Evolutionary conservation across 1,140 invertebrate species (phyloP).

Genomic region (Achatina immaculata): DNA sequence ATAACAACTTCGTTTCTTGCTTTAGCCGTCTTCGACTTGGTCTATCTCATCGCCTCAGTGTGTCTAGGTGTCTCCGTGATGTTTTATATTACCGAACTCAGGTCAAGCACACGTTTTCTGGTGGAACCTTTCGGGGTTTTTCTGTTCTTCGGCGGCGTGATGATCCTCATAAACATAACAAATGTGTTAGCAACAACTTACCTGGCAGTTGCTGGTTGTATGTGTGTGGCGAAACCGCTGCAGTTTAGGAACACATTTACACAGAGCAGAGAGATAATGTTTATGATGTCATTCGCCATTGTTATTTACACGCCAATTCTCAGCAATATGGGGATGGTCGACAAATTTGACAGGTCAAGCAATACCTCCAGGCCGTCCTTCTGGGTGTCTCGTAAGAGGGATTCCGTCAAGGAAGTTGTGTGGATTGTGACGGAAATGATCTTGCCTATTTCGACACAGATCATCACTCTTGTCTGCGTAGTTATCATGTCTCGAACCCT

Average conservation of each 20-base stretch:
- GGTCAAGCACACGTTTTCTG: background rate
- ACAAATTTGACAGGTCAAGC: background rate
- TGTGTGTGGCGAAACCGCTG: constrained; percentile 3
- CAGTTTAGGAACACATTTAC: constrained; percentile 13
- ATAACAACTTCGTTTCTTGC: constrained; percentile 12
- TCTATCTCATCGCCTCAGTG: background rate
- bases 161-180: background rate
- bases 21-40: constrained; percentile 5
- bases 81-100: background rate
- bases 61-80: background rate
- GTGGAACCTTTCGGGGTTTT: background rate
- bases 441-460: background rate
- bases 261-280: background rate
- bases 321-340: background rate
- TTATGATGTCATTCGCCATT: background rate
- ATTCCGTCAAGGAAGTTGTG: constrained; percentile 12
- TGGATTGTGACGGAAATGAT: background rate
- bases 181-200: background rate
- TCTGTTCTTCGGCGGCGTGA: background rate
- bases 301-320: constrained; percentile 17
- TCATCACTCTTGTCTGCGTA: background rate
- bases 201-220: background rate
- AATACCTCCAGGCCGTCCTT: background rate
- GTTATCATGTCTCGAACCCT: background rate
- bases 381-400: background rate